Conservation (phyloP, 2,113 vertebrate genomes). For the Onychostoma macrolepis region DNA sequence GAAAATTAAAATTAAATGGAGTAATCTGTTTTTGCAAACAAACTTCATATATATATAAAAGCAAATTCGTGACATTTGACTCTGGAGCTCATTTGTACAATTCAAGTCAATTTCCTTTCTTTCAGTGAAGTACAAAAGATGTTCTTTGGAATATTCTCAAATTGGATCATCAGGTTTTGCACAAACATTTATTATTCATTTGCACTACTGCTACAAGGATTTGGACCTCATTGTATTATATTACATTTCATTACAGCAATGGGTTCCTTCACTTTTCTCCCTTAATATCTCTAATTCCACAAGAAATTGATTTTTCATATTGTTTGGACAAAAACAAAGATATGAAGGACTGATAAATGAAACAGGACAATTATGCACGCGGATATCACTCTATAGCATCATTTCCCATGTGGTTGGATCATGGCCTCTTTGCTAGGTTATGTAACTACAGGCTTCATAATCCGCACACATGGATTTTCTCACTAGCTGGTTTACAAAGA, state of each 20-base stretch:
- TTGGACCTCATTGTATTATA: neutral
- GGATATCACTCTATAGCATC: neutral
- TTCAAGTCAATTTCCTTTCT: neutral
- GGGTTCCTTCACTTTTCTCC: neutral
- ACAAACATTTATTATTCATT: too few relatives aligned
- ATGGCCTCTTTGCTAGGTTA: neutral
- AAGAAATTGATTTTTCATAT: neutral
- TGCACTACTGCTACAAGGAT: neutral
- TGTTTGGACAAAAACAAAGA: neutral
- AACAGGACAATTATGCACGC: neutral
- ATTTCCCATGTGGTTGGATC: slow-evolving; percentile 1
- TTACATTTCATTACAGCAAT: neutral
- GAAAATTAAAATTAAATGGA: too few relatives aligned
- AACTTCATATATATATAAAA: neutral
- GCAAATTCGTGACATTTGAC: neutral
- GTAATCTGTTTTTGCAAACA: too few relatives aligned
- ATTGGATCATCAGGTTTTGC: too few relatives aligned
- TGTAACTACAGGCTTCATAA: slow-evolving; percentile 7
- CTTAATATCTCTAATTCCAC: neutral
- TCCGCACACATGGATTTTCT: neutral
- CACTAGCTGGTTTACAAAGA: neutral
- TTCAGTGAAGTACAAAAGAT: neutral
- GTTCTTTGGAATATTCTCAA: neutral
- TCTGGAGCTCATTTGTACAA: neutral
- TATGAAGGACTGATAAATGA: neutral